phyloP scores from a whole-genome alignment of 1,140 invertebrate species.

The Drosophila quadrilineata region DNA sequence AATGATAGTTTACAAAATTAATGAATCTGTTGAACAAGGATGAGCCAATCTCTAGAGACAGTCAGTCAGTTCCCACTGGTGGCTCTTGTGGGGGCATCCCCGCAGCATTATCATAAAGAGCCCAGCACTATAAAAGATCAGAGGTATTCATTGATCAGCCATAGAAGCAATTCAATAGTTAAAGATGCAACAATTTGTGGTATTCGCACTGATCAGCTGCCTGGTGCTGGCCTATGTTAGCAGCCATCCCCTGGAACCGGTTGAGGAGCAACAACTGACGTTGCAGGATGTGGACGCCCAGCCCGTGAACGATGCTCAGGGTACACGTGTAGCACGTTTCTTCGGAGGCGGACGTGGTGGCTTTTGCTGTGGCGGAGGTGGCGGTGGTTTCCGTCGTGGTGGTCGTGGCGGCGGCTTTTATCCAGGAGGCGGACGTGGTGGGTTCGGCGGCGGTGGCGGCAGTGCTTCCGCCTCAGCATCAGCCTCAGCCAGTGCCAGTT shows the following conservation, averaged over 20 bases:
- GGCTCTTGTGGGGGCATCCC: conserved; percentile 40
- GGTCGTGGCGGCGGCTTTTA: conserved; percentile 18
- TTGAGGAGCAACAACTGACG: conserved; percentile 23
- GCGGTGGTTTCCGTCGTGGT: conserved; percentile 18
- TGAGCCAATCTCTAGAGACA: conserved; percentile 12
- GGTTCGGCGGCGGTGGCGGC: conserved; percentile 21
- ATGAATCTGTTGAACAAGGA: conserved; percentile 49
- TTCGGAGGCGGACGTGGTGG: conserved; percentile 40
- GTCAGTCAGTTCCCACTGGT: neutral
- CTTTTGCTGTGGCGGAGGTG: conserved; percentile 28
- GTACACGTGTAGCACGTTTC: conserved; percentile 28
- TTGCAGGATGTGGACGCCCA: conserved; percentile 45
- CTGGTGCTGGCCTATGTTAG: conserved; percentile 14
- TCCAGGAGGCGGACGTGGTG: conserved; percentile 15
- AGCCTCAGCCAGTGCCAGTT: conserved; percentile 32
- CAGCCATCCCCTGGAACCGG: conserved; percentile 35
- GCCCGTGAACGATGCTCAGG: conserved; percentile 31
- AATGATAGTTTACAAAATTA: conserved; percentile 46
- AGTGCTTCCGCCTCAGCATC: conserved; percentile 48
- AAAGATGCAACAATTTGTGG: conserved; percentile 55
- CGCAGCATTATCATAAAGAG: neutral
- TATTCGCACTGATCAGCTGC: conserved; percentile 21
- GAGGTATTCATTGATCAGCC: neutral
- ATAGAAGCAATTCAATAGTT: conserved; percentile 39
- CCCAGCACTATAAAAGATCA: conserved; percentile 47